phyloP scores from a whole-genome alignment of 2,797 vertebrate genomes.

The Rousettus madagascariensis region DNA sequence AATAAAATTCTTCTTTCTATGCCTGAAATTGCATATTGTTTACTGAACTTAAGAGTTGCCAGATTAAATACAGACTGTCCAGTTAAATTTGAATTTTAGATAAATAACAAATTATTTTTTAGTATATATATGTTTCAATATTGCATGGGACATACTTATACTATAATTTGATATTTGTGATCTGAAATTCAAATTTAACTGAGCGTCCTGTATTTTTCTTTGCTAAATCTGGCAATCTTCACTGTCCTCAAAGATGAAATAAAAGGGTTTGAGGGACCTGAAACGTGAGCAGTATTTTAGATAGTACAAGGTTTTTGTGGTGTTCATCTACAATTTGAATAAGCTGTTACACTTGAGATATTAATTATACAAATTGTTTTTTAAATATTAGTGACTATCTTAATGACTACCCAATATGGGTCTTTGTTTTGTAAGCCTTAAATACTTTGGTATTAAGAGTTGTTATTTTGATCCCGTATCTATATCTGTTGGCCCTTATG shows the following conservation, averaged over 20 bases:
- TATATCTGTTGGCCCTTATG: background rate
- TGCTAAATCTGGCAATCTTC: background rate
- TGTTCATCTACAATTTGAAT: slow-evolving; percentile 56
- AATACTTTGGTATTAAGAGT: background rate
- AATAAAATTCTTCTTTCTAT: background rate
- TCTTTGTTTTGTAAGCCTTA: slow-evolving; percentile 35
- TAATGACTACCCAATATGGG: background rate
- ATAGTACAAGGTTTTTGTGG: background rate
- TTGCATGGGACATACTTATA: background rate
- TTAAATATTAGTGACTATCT: slow-evolving; percentile 11
- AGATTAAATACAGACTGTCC: background rate
- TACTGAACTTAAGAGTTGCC: background rate
- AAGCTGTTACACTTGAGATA: slow-evolving; percentile 16
- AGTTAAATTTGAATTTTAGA: slow-evolving; percentile 6
- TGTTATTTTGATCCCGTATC: slow-evolving; percentile 25
- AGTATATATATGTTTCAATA: background rate
- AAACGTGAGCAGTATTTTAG: slow-evolving; percentile 29
- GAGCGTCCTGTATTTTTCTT: background rate
- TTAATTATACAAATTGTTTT: background rate
- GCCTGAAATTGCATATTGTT: background rate
- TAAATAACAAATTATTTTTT: background rate
- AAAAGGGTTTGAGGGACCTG: background rate
- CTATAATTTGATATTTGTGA: background rate
- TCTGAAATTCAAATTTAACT: slow-evolving; percentile 29
- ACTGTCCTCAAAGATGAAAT: slow-evolving; percentile 5